Conservation (phyloP, 2,113 vertebrate genomes). For the Dipodomys stephensi region DNA sequence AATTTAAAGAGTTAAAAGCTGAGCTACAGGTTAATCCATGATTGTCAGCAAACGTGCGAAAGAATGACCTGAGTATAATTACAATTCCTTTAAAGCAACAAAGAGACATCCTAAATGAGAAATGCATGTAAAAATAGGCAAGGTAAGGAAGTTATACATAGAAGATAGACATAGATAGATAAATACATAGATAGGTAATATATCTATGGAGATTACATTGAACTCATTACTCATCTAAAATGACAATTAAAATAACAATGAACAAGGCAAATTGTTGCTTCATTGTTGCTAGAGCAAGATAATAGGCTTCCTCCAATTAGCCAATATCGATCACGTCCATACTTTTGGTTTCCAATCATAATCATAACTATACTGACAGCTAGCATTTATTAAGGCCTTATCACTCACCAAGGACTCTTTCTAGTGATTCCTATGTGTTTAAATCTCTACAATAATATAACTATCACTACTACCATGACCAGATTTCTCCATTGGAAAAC, state of each 20-base stretch:
- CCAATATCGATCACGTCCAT: neutral
- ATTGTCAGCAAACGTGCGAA: neutral
- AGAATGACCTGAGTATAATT: neutral
- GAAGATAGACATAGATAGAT: neutral
- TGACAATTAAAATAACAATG: conserved; percentile 11
- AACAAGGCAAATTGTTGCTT: neutral
- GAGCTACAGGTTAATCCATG: neutral
- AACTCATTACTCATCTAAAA: conserved; percentile 20
- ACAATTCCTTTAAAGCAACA: conserved; percentile 22
- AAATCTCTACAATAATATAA: neutral
- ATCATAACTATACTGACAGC: neutral
- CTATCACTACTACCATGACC: neutral
- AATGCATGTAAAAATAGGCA: neutral
- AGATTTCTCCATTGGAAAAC: neutral
- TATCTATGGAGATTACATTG: neutral
- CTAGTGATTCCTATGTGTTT: neutral
- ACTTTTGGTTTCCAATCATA: neutral
- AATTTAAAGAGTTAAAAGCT: conserved; percentile 14
- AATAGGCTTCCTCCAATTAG: neutral
- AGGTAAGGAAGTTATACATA: neutral
- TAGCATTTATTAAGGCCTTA: neutral
- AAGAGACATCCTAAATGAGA: conserved; percentile 14
- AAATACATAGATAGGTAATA: neutral
- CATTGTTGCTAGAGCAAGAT: neutral
- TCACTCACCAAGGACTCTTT: neutral